A percentile compares a stretch with the other conserved stretches of the same genome.
phyloP scores from a whole-genome alignment of 2,797 vertebrate genomes.

The Hirundo rustica region DNA sequence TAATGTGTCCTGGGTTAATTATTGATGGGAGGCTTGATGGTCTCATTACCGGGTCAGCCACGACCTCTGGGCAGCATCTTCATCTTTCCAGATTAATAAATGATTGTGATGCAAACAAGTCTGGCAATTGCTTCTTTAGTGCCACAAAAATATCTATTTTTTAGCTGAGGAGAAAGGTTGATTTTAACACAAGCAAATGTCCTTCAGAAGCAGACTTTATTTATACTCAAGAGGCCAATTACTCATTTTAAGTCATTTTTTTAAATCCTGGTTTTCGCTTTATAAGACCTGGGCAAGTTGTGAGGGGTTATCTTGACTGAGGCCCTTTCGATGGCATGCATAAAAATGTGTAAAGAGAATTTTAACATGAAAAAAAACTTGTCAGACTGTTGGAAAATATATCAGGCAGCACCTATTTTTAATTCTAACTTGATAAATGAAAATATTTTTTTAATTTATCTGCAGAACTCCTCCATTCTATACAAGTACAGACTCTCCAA shows the following conservation, averaged over 20 bases:
- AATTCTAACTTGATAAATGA: background rate
- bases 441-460: background rate
- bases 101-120: constrained; percentile 42
- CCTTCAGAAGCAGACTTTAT: constrained; percentile 63
- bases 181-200: constrained; percentile 45
- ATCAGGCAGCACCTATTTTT: background rate
- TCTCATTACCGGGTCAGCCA: constrained; percentile 47
- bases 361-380: background rate
- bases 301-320: background rate
- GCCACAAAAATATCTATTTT: background rate
- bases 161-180: constrained; percentile 22
- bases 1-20: constrained; percentile 41
- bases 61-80: constrained; percentile 34
- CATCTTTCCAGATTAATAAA: constrained; percentile 50
- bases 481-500: background rate
- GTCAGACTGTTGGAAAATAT: background rate
- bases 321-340: background rate
- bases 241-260: constrained; percentile 40
- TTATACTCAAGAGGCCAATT: constrained; percentile 72
- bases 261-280: constrained; percentile 33
- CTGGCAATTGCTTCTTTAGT: constrained; percentile 3
- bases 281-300: background rate
- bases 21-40: constrained; percentile 46
- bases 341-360: background rate
- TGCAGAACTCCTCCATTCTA: background rate